A percentile compares a stretch with the other conserved stretches of the same genome.
phyloP scores from a whole-genome alignment of 1,140 invertebrate genomes.

The Drosophila watanabei region DNA sequence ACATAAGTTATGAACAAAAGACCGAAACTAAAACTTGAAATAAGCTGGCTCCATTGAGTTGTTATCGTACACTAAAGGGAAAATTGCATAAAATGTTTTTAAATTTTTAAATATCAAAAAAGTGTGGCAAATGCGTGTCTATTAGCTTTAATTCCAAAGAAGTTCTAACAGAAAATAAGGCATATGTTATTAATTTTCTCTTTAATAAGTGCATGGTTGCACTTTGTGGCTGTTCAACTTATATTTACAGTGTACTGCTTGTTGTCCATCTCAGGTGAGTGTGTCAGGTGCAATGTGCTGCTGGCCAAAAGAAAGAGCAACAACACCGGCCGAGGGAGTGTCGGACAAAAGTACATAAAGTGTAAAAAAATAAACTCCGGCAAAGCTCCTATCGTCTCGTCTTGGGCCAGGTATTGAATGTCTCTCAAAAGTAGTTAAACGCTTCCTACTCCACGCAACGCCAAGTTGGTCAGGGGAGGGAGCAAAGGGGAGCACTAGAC shows the following conservation, averaged over 20 bases:
- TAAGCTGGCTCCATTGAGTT: slow-evolving; percentile 9
- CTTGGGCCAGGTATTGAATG: slow-evolving; percentile 60
- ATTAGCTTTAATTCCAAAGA: not conserved
- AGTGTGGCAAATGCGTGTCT: not conserved
- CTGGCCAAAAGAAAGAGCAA: slow-evolving; percentile 43
- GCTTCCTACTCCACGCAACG: slow-evolving; percentile 68
- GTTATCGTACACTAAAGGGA: not conserved
- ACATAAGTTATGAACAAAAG: slow-evolving; percentile 18
- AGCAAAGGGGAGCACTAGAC: slow-evolving; percentile 13
- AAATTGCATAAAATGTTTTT: not conserved
- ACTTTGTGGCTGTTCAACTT: not conserved
- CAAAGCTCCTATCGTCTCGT: slow-evolving; percentile 39
- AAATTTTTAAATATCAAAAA: not conserved
- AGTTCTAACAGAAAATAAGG: not conserved
- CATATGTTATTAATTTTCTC: too few species aligned
- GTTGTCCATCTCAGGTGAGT: slow-evolving; percentile 40
- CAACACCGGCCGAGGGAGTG: slow-evolving; percentile 22
- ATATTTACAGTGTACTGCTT: slow-evolving; percentile 1
- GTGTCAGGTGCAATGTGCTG: slow-evolving; percentile 80
- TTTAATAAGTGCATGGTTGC: not conserved
- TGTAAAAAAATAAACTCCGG: slow-evolving; percentile 55
- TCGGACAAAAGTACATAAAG: slow-evolving; percentile 43
- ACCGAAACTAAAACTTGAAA: not conserved
- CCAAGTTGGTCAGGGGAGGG: slow-evolving; percentile 18
- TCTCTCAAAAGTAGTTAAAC: slow-evolving; percentile 80